Evolutionary conservation across 2,888 invertebrate genomes (phyloP).

Genomic region (Drosophila nr. medialis): DNA sequence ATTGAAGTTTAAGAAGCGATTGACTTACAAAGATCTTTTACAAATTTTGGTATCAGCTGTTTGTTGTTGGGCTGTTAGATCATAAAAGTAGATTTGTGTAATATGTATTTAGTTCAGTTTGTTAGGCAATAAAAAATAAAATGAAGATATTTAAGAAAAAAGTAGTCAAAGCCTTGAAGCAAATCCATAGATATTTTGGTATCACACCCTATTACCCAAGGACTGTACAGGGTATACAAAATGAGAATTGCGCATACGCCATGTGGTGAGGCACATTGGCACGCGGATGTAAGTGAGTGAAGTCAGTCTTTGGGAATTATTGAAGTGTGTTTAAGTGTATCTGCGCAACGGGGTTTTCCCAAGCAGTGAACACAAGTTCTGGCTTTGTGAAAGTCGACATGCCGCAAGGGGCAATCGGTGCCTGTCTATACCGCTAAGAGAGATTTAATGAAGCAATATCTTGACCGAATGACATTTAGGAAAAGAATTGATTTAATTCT

Average conservation of each 20-base stretch:
- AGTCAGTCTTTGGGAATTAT: conserved; percentile 25
- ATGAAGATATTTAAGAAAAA: background rate
- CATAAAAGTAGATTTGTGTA: background rate
- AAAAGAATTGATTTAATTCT: background rate
- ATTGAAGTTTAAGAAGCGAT: background rate
- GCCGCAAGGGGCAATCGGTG: conserved; percentile 42
- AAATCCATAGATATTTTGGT: background rate
- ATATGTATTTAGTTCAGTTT: background rate
- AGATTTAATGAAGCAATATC: conserved; percentile 37
- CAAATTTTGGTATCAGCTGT: background rate
- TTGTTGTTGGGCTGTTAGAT: background rate
- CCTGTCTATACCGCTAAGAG: conserved; percentile 17
- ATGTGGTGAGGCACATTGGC: conserved; percentile 26
- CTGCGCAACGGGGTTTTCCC: conserved; percentile 51
- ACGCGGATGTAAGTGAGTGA: conserved; percentile 63
- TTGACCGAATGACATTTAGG: background rate
- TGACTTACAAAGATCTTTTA: background rate
- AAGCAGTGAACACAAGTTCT: conserved; percentile 50
- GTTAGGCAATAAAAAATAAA: background rate
- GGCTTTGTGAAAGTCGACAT: conserved; percentile 67
- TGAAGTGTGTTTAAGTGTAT: conserved; percentile 28
- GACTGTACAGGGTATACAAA: conserved; percentile 11
- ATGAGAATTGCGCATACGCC: conserved; percentile 61
- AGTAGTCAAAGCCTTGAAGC: background rate
- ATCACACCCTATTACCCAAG: background rate